Percentiles rank a stretch among this genome's conserved stretches.
phyloP scores from a whole-genome alignment of 2,797 vertebrate genomes.

The Megalops cyprinoides region DNA sequence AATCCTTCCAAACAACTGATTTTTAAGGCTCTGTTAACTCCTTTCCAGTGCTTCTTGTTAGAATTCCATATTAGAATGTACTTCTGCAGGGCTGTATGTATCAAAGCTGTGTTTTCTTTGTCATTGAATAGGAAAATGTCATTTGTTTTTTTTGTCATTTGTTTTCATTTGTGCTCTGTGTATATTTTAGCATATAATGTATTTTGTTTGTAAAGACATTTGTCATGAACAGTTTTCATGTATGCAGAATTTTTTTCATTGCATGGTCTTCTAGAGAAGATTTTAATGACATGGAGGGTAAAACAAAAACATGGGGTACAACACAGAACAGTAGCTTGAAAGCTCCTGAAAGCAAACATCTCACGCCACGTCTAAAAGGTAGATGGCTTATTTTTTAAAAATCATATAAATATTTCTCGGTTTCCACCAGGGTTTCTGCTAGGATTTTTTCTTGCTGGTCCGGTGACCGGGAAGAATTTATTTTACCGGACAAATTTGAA shows the following conservation, averaged over 20 bases:
- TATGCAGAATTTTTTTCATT: slow-evolving; percentile 27
- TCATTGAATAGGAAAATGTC: slow-evolving; percentile 18
- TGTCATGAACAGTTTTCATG: slow-evolving; percentile 22
- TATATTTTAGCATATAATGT: slow-evolving; percentile 17
- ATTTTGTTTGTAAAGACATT: slow-evolving; percentile 26
- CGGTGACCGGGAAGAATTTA: too few species aligned
- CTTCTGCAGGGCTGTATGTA: slow-evolving; percentile 24
- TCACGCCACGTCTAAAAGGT: background rate
- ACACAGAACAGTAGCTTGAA: background rate
- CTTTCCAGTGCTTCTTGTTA: background rate
- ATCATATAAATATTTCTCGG: background rate
- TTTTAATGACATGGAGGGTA: slow-evolving; percentile 10
- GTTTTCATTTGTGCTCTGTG: slow-evolving; percentile 18
- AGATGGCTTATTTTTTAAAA: background rate
- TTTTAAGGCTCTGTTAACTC: background rate
- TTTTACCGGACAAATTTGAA: too few species aligned
- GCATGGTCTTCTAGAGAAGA: slow-evolving; percentile 26
- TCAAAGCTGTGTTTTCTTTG: slow-evolving; percentile 7
- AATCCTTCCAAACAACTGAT: slow-evolving; percentile 17
- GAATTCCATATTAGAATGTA: slow-evolving; percentile 10
- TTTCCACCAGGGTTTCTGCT: too few species aligned
- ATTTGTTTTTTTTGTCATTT: slow-evolving; percentile 2
- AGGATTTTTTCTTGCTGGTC: too few species aligned
- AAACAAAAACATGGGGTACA: background rate
- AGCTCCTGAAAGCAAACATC: background rate